Evolutionary conservation across 2,888 invertebrate species (phyloP).

Genomic region (Cheiracanthium punctorium): DNA sequence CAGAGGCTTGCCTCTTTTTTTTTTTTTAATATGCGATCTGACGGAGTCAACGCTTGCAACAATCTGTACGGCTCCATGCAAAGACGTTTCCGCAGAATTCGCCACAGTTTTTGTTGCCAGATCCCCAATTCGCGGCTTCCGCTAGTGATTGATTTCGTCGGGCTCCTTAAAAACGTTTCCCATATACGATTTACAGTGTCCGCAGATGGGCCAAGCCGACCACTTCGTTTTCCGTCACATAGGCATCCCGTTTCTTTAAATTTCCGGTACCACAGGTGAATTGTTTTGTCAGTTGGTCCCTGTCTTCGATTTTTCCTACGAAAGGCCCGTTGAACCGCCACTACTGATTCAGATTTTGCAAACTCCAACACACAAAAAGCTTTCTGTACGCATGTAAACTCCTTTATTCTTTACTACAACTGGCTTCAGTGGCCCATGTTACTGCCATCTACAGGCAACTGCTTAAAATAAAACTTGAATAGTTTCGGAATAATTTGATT

Average conservation of each 20-base stretch:
- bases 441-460: background rate
- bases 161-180: background rate
- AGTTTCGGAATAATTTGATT: no score
- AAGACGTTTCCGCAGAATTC: background rate
- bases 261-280: conserved; percentile 13
- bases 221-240: background rate
- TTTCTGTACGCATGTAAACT: conserved; percentile 6
- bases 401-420: background rate
- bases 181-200: background rate
- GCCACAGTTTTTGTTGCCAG: background rate
- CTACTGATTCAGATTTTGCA: conserved; percentile 8
- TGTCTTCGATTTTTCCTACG: background rate
- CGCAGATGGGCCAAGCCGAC: background rate
- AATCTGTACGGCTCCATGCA: no score
- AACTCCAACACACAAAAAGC: background rate
- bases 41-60: no score
- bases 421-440: background rate
- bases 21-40: no score
- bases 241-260: conserved; percentile 32
- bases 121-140: background rate
- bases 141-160: background rate
- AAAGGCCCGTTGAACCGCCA: background rate
- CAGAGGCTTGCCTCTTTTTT: no score
- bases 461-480: no score
- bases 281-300: conserved; percentile 11